Conservation (phyloP, 2,797 vertebrate species). For the Paratrypauchen microcephalus region DNA sequence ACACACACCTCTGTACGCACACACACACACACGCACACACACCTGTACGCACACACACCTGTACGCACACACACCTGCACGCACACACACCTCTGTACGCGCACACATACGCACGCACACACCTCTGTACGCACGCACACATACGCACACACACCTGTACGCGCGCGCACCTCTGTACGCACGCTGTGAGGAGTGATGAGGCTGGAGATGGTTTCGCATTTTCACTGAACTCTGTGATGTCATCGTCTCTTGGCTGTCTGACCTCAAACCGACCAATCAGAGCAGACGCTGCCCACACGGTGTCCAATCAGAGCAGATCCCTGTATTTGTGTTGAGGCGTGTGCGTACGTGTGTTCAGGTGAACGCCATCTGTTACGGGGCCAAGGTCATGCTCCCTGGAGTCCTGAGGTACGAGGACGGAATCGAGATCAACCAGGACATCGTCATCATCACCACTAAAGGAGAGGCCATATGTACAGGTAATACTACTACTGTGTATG, state of each 20-base stretch:
- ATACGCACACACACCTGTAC: too few relatives aligned
- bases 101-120: too few relatives aligned
- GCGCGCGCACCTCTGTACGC: too few relatives aligned
- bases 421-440: constrained; percentile 94
- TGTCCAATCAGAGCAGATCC: background rate
- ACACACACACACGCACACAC: too few relatives aligned
- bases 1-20: too few relatives aligned
- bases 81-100: too few relatives aligned
- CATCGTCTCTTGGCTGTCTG: constrained; percentile 13
- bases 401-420: constrained; percentile 93
- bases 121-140: too few relatives aligned
- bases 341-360: constrained; percentile 72
- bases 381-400: constrained; percentile 96
- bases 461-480: constrained; percentile 95
- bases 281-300: background rate
- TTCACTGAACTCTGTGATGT: constrained; percentile 7
- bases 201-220: constrained; percentile 9
- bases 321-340: too few relatives aligned
- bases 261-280: background rate
- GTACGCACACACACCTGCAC: too few relatives aligned
- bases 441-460: constrained; percentile 94
- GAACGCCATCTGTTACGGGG: constrained; percentile 96
- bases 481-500: constrained; percentile 36
- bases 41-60: too few relatives aligned
- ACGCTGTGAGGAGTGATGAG: constrained; percentile 4